A percentile compares a stretch with the other conserved stretches of the same genome.
Evolutionary conservation across 2,797 vertebrate species (phyloP).

Genomic region (Manis crassicaudata): DNA sequence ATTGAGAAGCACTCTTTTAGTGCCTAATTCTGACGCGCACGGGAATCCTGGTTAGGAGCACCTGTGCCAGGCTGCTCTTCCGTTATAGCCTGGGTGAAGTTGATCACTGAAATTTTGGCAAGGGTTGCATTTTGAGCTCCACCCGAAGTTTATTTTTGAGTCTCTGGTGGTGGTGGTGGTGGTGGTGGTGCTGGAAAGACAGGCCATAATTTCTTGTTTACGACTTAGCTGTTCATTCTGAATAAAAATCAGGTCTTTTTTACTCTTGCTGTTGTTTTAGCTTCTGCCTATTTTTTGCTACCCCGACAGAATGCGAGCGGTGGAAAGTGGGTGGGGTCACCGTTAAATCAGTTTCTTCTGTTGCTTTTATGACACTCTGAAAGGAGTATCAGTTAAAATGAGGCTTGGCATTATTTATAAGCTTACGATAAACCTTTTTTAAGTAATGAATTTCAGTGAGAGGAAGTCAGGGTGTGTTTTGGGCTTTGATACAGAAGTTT

Average conservation of each 20-base stretch:
- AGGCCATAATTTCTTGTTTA: not conserved
- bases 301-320: not conserved
- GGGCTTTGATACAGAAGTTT: not conserved
- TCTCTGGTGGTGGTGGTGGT: not conserved
- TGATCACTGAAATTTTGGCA: not conserved
- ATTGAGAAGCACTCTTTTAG: not conserved
- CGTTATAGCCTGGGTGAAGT: not conserved
- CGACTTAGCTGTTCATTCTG: not conserved
- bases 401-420: not conserved
- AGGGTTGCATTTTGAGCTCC: not conserved
- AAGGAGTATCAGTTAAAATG: conserved; percentile 18
- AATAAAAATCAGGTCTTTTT: not conserved
- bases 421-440: not conserved
- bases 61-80: not conserved
- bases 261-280: conserved; percentile 19
- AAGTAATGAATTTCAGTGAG: not conserved
- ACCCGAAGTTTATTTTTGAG: not conserved
- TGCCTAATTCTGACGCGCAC: not conserved
- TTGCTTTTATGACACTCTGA: not conserved
- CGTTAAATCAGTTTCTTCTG: not conserved
- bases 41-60: not conserved
- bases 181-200: not conserved
- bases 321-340: not conserved
- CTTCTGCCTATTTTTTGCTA: not conserved
- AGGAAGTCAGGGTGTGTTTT: not conserved